Percentiles rank a stretch among this genome's conserved stretches.
Evolutionary conservation across 1,140 invertebrate species (phyloP).

Genomic region (Agrypnia vestita): DNA sequence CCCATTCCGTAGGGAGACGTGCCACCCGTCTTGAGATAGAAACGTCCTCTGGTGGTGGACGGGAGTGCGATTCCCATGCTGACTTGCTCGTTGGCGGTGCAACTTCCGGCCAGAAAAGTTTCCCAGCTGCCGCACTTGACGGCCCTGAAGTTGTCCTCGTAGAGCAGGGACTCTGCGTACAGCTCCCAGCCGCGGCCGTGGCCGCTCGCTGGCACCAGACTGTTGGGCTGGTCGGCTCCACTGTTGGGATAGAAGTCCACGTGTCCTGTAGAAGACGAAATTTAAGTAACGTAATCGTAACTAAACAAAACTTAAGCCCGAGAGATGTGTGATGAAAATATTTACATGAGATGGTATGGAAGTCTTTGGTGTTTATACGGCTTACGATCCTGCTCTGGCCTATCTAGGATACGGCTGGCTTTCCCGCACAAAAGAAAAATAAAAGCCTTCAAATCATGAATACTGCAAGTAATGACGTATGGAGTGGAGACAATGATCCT

Average conservation of each 20-base stretch:
- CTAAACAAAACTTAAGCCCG: too few species aligned
- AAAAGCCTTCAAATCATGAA: too few species aligned
- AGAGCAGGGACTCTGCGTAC: slow-evolving; percentile 75
- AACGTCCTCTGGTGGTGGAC: slow-evolving; percentile 70
- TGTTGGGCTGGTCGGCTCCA: slow-evolving; percentile 72
- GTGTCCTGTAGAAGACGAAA: slow-evolving; percentile 77
- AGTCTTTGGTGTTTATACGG: too few species aligned
- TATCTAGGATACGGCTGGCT: too few species aligned
- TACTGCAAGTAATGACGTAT: too few species aligned
- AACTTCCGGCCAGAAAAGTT: slow-evolving; percentile 70
- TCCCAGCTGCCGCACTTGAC: slow-evolving; percentile 69
- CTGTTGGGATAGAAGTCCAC: slow-evolving; percentile 89
- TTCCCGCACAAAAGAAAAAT: too few species aligned
- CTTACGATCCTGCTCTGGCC: too few species aligned
- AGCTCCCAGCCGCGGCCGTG: slow-evolving; percentile 77
- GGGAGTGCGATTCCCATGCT: slow-evolving; percentile 74
- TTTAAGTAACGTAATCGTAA: too few species aligned
- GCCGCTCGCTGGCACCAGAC: slow-evolving; percentile 75
- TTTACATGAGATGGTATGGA: too few species aligned
- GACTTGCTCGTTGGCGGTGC: slow-evolving; percentile 65
- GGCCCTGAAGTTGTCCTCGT: slow-evolving; percentile 72
- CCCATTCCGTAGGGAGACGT: not conserved
- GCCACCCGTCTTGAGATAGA: slow-evolving; percentile 66
- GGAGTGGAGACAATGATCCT: too few species aligned
- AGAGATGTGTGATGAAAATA: too few species aligned